Evolutionary conservation across 1,140 invertebrate genomes (phyloP), one percentile per base, ranked within the genome.

Genomic region (Ostrea denselamellosa): DNA sequence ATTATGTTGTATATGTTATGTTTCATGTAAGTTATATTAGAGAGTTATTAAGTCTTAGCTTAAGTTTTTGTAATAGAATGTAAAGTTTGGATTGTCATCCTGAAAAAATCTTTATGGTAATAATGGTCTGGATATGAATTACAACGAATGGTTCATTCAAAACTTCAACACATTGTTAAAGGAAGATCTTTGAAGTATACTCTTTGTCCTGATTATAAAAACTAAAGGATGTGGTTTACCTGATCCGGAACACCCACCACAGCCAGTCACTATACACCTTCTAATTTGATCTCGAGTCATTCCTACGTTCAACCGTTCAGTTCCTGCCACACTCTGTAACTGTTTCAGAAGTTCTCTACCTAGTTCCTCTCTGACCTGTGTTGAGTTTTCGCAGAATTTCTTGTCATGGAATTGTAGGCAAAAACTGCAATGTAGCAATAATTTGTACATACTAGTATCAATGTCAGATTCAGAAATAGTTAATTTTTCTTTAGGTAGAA

Each of bases 321-420:
- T 58, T n/a, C 83, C 83, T 12, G 83, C 83, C 28, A 56, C 83
- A 19, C 53, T 34, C 53, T 34, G 51, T 8, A 85, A 14, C 28
- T 62, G 83, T 58, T 85, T 44, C 25, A 56, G 12, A 2, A 85
- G 83, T 28, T 85, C 83, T 4, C 22, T 54, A 12, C 22, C 83
- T 17, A 44, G 17, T 34, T 85, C 12, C 25, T 85, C 54, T 19
- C 83, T 62, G 56, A 17, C 82, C 10, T 25, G 14, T 17, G 34
- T 53, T 10, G 82, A 83, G 44, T 83, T 54, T 51, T 22, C n/a
- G 28, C 82, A 83, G 28, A 83, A 83, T 17, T 83, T 81, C n/a
- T 25, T 68, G 14, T 87, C 85, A 14, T 52, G n/a, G 14, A 71
- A 84, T 22, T 51, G 86, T 14, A 71, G 22, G 71, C 88, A 89